Base-by-base conservation (phyloP, 2,888 invertebrate species). In the Trilocha varians region DNA sequence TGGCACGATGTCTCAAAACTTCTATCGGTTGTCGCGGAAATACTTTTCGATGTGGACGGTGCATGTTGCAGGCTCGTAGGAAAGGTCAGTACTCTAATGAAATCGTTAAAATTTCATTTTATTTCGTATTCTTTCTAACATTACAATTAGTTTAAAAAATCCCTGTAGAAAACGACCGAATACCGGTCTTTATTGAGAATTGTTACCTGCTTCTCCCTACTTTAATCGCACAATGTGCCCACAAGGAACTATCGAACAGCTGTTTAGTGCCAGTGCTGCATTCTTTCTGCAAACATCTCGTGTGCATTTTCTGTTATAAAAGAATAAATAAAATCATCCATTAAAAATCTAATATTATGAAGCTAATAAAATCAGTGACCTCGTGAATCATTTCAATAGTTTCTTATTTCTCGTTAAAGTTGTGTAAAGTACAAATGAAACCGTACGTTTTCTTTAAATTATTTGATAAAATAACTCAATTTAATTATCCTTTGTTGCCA, bases 1-100 rank as follows among this genome's bases (percentile, higher is more conserved):
- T 87, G 84, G 86, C 83, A 82, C 56, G 84, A 85, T 64, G 64
- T 87, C 49, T 63, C 82, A 39, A 84, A 84, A 70, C 64, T 85
- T 38, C 66, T 87, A 49, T 69, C 73, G 41, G 73, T 79, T 35
- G 62, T 84, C 36, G 78, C 80, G 39, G 86, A 87, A 55, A 70
- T 84, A 48, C 74, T 85, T 56, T 84, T 85, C 59, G 82, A 83
- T 66, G 75, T 80, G 49, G 84, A 85, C 56, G 77, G 72, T 57
- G 77, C 77, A 45, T 82, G 76, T 65, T 71, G 65, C 57, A 70
- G 69, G 49, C 70, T 78, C 36, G 65, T 66, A 50, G 70, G 80
- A 72, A 84, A 85, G 85, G 85, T 85, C 73, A 78, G 85, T 82
- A 42, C 25, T 25, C 8, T 25, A 25, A 25, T 25, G 25, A 25